Percentiles rank a stretch among this genome's conserved stretches.
phyloP scores from a whole-genome alignment of 2,113 vertebrate species.

The Archilochus colubris region DNA sequence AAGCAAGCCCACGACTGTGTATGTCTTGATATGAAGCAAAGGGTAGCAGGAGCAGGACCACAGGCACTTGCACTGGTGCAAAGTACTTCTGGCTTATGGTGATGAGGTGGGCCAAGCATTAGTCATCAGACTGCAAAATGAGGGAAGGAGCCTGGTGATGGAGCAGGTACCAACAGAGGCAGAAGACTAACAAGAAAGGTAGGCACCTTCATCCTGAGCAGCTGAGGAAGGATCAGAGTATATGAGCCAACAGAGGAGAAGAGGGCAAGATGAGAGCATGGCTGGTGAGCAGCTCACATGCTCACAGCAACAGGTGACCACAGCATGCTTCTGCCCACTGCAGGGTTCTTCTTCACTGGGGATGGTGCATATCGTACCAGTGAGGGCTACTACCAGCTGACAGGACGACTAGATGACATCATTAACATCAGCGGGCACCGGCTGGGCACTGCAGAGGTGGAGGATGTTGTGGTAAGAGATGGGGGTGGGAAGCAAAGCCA shows the following conservation, averaged over 20 bases:
- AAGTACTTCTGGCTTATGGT: not conserved
- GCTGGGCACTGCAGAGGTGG: conserved; percentile 82
- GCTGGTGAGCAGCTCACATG: not conserved
- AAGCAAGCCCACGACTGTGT: not conserved
- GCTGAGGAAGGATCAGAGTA: not conserved
- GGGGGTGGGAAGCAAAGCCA: not conserved
- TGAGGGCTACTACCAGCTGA: conserved; percentile 83
- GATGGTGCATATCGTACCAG: conserved; percentile 76
- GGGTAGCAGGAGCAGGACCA: not conserved
- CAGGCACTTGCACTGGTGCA: not conserved
- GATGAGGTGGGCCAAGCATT: not conserved
- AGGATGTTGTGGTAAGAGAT: conserved; percentile 79
- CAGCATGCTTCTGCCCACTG: not conserved
- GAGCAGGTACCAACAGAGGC: not conserved
- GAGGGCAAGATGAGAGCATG: fast-evolving
- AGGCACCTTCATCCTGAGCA: not conserved
- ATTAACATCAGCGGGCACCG: conserved; percentile 83
- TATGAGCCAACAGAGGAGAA: not conserved
- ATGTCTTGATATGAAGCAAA: not conserved
- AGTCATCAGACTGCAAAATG: not conserved
- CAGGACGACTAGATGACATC: conserved; percentile 81
- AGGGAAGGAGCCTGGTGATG: not conserved
- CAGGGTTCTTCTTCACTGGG: conserved; percentile 79
- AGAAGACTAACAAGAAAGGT: not conserved
- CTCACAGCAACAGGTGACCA: not conserved